Evolutionary conservation across 2,797 vertebrate species (phyloP), one percentile per base, ranked within the genome.

Genomic region (Austrolebias charrua): DNA sequence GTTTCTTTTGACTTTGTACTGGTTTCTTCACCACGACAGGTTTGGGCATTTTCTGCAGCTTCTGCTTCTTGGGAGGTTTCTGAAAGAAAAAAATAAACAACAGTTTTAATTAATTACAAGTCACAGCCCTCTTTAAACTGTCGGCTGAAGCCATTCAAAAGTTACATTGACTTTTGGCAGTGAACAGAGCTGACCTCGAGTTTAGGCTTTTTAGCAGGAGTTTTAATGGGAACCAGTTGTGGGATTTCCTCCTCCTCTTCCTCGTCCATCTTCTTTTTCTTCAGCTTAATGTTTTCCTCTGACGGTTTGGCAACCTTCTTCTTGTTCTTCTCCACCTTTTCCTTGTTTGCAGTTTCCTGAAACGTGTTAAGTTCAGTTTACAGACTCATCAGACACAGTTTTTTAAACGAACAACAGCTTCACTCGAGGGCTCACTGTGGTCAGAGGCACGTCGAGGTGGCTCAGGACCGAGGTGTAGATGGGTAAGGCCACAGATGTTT

Each of bases 401-500:
- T 4, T 8, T 3, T 19, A 40, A 0, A 0, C 16, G 13, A 18
- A 35, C 10, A 1, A 8, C 19, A 54, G 1, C 0, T 1, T 1
- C 0, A 3, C 11, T 33, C 20, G 4, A 8, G 42, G 1, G 1
- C 77, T 62, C 40, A 89, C 93, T 86, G 1, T 54, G 56, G 0
- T 78, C 76, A 55, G 31, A 33, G 92, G 53, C 33, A 86, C 31
- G 0, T 60, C 56, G 64, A 91, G 69, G 69, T 83, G 83, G 64
- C 79, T 87, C 58, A 95, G 59, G 68, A 87, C 79, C 0, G 95
- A 94, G 24, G 88, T 95, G 84, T 93, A 99, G 85, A 99, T 73
- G 1, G 98, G 97, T 70, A 99, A 91, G 0, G 96, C 91, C 58
- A 93, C 93, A 0, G 98, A 99, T 0, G 78, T 89, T 29, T 90